Evolutionary conservation across 35 echinoderm and acorn worm genomes (phyloP), one percentile per base, ranked within the genome.

Genomic region (Diadema setosum): DNA sequence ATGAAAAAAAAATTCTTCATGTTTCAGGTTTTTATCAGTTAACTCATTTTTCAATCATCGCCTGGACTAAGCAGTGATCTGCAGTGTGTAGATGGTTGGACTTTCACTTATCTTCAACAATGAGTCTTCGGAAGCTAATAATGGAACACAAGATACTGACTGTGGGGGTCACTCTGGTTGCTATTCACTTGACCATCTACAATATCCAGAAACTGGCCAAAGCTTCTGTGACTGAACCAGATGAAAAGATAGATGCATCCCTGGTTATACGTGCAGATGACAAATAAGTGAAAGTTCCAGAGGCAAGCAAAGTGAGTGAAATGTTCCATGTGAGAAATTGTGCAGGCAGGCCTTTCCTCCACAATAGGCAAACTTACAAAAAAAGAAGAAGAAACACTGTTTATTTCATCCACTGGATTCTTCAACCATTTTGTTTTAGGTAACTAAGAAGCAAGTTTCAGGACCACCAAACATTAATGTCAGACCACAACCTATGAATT

Each of bases 131-230:
- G 67, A 86, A 52, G 70, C 86, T 83, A 82, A 45, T 94, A 2
- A 46, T 65, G 34, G 30, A 70, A 16, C 87, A 94, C 70, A 94
- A 90, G 57, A 80, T 94, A 2, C 26, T 90, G 34, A 52, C 87
- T 27, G 83, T 85, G 0, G 75, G 70, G 32, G 55, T 94, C 24
- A 83, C 87, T 4, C 46, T 94, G 27, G 87, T 78, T 12, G 24
- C 88, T n/a, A 40, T 86, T 5, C 93, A 94, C 59, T 43, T 82
- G 17, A 55, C 52, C 25, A 94, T 94, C 67, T 94, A 90, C 58
- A 90, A 65, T 42, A 17, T 94, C 23, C 87, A 94, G 82, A 81
- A 90, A 55, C 29, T 44, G 12, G 93, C 87, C 12, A 81, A 78
- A 55, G 48, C 35, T 20, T 46, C 75, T 17, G 46, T n/a, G 11